Evolutionary conservation across 2,888 invertebrate genomes (phyloP).

Genomic region (Siphlonurus alternatus): DNA sequence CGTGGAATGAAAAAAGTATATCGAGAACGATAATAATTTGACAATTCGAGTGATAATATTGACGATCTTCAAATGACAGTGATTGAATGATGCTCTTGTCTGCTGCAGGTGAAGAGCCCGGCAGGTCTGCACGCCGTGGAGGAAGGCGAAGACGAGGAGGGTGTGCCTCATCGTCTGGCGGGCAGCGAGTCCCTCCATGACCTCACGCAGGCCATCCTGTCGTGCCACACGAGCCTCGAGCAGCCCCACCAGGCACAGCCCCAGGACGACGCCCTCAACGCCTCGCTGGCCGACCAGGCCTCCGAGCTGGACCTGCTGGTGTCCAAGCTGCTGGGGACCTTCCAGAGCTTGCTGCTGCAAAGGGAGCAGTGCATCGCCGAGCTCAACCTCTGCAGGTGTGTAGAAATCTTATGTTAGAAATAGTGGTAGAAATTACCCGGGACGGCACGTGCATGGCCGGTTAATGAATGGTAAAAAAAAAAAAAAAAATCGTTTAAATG

Average conservation of each 20-base stretch:
- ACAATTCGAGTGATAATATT: too few relatives aligned
- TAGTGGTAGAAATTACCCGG: too few relatives aligned
- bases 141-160: slow-evolving; percentile 3
- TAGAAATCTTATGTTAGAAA: too few relatives aligned
- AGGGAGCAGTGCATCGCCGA: slow-evolving; percentile 41
- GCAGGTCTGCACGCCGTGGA: neutral
- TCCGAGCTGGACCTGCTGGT: slow-evolving; percentile 59
- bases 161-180: slow-evolving; percentile 12
- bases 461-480: too few relatives aligned
- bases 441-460: too few relatives aligned
- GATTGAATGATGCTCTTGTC: too few relatives aligned
- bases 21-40: too few relatives aligned
- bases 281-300: slow-evolving; percentile 50
- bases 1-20: too few relatives aligned
- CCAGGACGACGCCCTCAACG: slow-evolving; percentile 14
- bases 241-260: neutral
- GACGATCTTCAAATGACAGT: too few relatives aligned
- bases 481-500: too few relatives aligned
- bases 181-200: slow-evolving; percentile 55
- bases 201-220: slow-evolving; percentile 57
- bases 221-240: slow-evolving; percentile 33
- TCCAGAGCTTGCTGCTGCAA: slow-evolving; percentile 54
- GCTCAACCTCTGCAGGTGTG: slow-evolving; percentile 14
- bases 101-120: neutral
- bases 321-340: slow-evolving; percentile 51